These are phyloP conservation scores for Anseranas semipalmata DNA, from an alignment of 2,113 vertebrate species.

Conservation along the genomic window DNA sequence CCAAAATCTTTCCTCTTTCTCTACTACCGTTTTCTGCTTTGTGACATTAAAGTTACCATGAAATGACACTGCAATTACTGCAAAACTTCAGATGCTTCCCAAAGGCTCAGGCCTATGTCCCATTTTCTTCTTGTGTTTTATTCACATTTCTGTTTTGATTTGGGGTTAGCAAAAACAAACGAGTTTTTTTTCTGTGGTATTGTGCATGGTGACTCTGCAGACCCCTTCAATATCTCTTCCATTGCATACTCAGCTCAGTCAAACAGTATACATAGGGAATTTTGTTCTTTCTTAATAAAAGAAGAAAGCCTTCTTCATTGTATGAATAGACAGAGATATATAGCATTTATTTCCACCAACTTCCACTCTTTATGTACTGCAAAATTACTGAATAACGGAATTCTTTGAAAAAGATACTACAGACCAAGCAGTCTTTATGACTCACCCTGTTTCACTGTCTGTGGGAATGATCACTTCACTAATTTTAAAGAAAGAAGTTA, in stretches of 20 bases:
- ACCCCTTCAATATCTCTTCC: not conserved
- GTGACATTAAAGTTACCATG: not conserved
- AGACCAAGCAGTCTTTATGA: not conserved
- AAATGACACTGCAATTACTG: not conserved
- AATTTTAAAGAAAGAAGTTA: constrained; percentile 40
- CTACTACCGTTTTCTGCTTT: not conserved
- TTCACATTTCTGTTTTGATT: not conserved
- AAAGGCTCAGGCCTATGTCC: not conserved
- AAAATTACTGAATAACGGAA: not conserved
- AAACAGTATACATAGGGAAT: not conserved
- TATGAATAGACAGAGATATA: not conserved
- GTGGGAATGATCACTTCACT: not conserved
- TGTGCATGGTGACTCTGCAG: not conserved
- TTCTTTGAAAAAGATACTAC: not conserved
- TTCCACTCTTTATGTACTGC: not conserved
- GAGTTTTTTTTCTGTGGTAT: not conserved
- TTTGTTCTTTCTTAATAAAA: not conserved
- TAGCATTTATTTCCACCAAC: not conserved
- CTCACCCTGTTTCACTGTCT: not conserved
- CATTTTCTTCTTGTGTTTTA: not conserved
- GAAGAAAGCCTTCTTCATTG: not conserved
- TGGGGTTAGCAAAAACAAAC: not conserved
- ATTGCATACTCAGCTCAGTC: not conserved
- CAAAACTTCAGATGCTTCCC: not conserved
- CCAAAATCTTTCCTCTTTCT: not conserved